Conservation (phyloP, 1,140 invertebrate species). For the Pomacea maculata region DNA sequence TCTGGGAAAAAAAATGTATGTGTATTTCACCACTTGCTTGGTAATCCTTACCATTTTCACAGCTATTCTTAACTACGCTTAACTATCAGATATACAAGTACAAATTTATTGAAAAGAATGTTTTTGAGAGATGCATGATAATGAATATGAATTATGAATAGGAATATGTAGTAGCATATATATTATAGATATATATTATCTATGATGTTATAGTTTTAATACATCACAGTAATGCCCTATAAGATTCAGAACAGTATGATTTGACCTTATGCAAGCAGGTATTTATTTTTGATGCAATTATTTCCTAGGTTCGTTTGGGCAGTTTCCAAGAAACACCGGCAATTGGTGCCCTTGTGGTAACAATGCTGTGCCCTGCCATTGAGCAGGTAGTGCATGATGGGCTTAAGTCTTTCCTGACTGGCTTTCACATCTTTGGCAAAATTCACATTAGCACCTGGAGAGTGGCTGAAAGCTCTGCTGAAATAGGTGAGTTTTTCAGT, state of each 20-base stretch:
- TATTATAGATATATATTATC: neutral
- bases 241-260: too few relatives aligned
- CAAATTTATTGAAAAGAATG: too few relatives aligned
- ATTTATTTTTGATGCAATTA: slow-evolving; percentile 1
- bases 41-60: too few relatives aligned
- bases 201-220: neutral
- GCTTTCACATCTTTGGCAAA: slow-evolving; percentile 79
- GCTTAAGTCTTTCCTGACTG: slow-evolving; percentile 80
- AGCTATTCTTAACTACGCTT: too few relatives aligned
- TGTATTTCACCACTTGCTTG: too few relatives aligned
- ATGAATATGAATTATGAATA: neutral
- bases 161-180: neutral
- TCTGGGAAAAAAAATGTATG: too few relatives aligned
- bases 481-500: slow-evolving; percentile 72
- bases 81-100: too few relatives aligned
- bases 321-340: slow-evolving; percentile 69
- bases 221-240: too few relatives aligned
- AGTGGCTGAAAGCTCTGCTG: slow-evolving; percentile 85
- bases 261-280: neutral
- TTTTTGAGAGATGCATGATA: neutral
- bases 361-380: slow-evolving; percentile 80
- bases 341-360: slow-evolving; percentile 75
- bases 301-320: slow-evolving; percentile 61
- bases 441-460: slow-evolving; percentile 90
- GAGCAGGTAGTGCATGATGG: slow-evolving; percentile 86